These are phyloP conservation scores for Progne subis DNA, from an alignment of 2,113 vertebrate species.

Conservation along the genomic window DNA sequence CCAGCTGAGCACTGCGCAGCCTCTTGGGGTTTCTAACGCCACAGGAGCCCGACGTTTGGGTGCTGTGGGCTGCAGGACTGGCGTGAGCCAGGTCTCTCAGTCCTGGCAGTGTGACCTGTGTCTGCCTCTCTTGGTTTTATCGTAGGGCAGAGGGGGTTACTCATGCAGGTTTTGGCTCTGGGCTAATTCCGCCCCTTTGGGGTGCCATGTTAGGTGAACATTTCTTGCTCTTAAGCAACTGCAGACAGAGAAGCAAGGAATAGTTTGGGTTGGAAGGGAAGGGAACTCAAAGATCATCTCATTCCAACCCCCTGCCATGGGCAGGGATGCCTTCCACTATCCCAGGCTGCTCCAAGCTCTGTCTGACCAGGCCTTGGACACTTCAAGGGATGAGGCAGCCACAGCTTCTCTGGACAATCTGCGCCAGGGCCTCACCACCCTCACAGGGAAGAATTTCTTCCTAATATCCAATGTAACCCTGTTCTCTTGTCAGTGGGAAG, in stretches of 20 bases:
- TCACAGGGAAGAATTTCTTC: neutral
- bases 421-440: neutral
- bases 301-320: neutral
- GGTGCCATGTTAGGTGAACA: neutral
- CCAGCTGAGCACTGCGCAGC: neutral
- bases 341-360: neutral
- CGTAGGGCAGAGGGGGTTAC: neutral
- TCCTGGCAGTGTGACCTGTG: neutral
- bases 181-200: neutral
- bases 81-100: neutral
- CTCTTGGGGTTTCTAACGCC: fast-evolving
- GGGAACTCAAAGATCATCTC: neutral
- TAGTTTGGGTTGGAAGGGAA: neutral
- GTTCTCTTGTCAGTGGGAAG: neutral
- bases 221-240: neutral
- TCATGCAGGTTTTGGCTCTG: neutral
- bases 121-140: neutral
- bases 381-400: neutral
- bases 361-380: fast-evolving
- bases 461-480: neutral
- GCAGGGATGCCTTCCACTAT: neutral
- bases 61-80: neutral
- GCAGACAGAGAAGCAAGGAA: neutral
- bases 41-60: fast-evolving
- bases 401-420: neutral